phyloP scores from a whole-genome alignment of 2,113 vertebrate genomes.

The Aegypius monachus region DNA sequence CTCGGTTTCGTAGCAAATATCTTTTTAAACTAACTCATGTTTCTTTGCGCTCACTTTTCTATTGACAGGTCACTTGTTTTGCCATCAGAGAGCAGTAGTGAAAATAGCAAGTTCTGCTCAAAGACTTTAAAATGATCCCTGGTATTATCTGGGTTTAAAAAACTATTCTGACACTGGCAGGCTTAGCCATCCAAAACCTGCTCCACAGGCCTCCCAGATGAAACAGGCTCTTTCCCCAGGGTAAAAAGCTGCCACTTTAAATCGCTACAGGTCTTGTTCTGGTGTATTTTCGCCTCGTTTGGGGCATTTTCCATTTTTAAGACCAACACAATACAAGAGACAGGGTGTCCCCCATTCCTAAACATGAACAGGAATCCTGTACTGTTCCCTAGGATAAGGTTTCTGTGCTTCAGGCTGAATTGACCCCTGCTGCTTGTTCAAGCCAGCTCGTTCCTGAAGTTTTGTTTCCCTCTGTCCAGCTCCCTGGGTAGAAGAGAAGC shows the following conservation, averaged over 20 bases:
- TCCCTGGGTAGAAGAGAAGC: background rate
- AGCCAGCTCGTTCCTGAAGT: background rate
- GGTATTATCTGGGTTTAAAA: background rate
- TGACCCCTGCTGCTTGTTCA: background rate
- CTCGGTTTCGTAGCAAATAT: background rate
- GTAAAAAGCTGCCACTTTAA: background rate
- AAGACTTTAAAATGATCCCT: background rate
- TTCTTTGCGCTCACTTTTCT: background rate
- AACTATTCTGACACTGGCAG: background rate
- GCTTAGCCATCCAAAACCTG: background rate
- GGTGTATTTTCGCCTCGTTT: background rate
- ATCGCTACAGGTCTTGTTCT: background rate
- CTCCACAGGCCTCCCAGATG: background rate
- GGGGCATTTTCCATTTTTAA: background rate
- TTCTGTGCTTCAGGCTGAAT: background rate
- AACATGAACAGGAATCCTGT: background rate
- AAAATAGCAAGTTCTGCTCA: background rate
- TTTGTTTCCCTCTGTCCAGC: background rate
- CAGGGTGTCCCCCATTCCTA: background rate
- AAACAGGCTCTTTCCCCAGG: background rate
- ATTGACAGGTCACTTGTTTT: background rate
- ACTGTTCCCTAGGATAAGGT: background rate
- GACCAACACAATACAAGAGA: background rate
- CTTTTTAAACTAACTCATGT: background rate
- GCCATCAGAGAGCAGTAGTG: background rate